Conservation (phyloP, 35 echinoderm and acorn worm genomes). For the Apostichopus californicus region DNA sequence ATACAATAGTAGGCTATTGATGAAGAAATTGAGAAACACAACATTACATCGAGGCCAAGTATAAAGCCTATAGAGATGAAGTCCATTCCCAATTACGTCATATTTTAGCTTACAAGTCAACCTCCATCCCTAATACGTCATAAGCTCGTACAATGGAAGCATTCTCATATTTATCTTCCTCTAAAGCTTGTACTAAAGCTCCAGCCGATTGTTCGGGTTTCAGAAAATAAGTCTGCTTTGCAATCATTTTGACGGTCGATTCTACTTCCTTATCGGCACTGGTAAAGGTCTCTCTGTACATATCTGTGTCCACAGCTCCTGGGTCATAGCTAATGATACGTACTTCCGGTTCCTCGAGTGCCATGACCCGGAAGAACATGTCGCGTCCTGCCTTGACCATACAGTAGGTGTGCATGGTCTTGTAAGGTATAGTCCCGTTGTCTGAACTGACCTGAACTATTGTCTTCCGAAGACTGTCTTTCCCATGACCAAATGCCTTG, state of each 20-base stretch:
- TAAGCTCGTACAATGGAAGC: constrained; percentile 57
- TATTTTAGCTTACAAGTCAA: too few relatives aligned
- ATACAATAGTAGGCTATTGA: too few relatives aligned
- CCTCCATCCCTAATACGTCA: constrained; percentile 44
- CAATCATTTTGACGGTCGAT: neutral
- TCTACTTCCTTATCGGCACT: neutral
- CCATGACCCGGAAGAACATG: constrained; percentile 44
- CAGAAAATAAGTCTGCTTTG: neutral
- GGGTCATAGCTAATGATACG: constrained; percentile 66
- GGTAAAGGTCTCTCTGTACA: constrained; percentile 41
- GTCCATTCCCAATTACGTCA: too few relatives aligned
- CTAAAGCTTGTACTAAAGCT: constrained; percentile 30
- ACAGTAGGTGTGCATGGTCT: constrained; percentile 43
- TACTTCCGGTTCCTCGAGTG: constrained; percentile 64
- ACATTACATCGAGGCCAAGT: too few relatives aligned
- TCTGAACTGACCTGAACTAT: constrained; percentile 6
- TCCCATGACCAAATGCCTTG: neutral
- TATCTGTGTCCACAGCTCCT: constrained; percentile 65
- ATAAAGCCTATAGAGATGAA: too few relatives aligned
- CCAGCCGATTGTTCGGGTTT: constrained; percentile 54
- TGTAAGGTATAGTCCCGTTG: neutral
- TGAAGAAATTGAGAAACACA: too few relatives aligned
- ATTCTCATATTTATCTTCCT: constrained; percentile 63
- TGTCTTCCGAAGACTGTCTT: constrained; percentile 11
- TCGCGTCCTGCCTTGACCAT: constrained; percentile 61